Percentiles rank a stretch among this genome's conserved stretches.
phyloP scores from a whole-genome alignment of 2,113 vertebrate species.

The Nansenia antarctica region DNA sequence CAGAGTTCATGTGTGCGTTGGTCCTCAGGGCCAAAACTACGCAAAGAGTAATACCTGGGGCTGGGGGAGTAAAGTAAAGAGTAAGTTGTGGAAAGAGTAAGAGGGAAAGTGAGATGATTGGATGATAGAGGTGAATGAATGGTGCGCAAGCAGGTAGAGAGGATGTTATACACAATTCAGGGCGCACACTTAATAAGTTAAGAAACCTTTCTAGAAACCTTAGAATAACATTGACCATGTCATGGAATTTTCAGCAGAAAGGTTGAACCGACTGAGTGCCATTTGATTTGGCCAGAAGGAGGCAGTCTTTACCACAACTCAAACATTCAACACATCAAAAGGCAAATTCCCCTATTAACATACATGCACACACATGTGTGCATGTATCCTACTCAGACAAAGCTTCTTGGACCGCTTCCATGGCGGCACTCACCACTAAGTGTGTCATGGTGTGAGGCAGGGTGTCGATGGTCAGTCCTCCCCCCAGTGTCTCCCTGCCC shows the following conservation, averaged over 20 bases:
- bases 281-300: slow-evolving; percentile 36
- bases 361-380: not conserved
- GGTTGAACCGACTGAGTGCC: not conserved
- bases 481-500: slow-evolving; percentile 76
- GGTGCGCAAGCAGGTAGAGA: not conserved
- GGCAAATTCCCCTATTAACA: slow-evolving; percentile 13
- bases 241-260: not conserved
- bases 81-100: not conserved
- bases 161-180: not conserved
- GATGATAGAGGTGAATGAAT: not conserved
- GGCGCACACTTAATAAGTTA: not conserved
- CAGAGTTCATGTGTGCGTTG: slow-evolving; percentile 74
- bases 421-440: slow-evolving; percentile 78
- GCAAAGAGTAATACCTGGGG: slow-evolving; percentile 85
- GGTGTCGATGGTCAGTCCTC: slow-evolving; percentile 81
- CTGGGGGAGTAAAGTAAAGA: slow-evolving; percentile 78
- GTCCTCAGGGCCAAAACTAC: slow-evolving; percentile 75
- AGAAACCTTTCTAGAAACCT: not conserved
- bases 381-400: not conserved
- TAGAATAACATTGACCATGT: not conserved
- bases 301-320: slow-evolving; percentile 45
- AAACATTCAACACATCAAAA: too few relatives aligned
- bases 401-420: not conserved
- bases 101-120: slow-evolving; percentile 9
- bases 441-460: slow-evolving; percentile 80